A percentile compares a stretch with the other conserved stretches of the same genome.
phyloP scores from a whole-genome alignment of 2,113 vertebrate genomes.

The Naja naja region DNA sequence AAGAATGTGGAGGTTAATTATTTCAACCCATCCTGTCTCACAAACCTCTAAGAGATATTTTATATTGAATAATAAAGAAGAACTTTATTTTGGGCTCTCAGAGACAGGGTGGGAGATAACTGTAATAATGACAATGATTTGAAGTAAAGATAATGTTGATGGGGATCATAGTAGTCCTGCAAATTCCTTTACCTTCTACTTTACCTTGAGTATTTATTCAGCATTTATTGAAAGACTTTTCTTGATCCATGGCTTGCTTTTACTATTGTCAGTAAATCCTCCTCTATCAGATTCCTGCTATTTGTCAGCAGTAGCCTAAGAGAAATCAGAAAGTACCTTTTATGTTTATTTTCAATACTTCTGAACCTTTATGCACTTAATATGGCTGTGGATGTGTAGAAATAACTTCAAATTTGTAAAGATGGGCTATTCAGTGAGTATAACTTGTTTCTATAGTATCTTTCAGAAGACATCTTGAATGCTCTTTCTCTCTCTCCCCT shows the following conservation, averaged over 20 bases:
- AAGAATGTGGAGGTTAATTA: neutral
- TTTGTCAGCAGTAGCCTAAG: neutral
- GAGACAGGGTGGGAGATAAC: neutral
- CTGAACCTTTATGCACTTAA: neutral
- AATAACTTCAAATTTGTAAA: neutral
- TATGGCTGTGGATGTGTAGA: neutral
- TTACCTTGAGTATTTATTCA: neutral
- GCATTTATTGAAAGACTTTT: neutral
- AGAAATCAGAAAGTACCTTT: neutral
- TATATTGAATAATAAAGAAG: neutral
- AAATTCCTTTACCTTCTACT: neutral
- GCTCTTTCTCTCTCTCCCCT: no score
- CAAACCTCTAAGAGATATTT: neutral
- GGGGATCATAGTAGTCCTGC: neutral
- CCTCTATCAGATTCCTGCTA: neutral
- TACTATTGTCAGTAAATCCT: neutral
- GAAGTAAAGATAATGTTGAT: neutral
- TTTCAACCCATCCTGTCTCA: neutral
- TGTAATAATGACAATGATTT: neutral
- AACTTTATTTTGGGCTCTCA: neutral
- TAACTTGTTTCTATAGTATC: neutral
- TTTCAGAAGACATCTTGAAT: neutral
- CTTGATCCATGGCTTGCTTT: neutral
- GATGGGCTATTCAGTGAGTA: neutral
- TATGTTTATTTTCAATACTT: neutral